Conservation (phyloP, 2,797 vertebrate genomes). For the Echeneis naucrates region DNA sequence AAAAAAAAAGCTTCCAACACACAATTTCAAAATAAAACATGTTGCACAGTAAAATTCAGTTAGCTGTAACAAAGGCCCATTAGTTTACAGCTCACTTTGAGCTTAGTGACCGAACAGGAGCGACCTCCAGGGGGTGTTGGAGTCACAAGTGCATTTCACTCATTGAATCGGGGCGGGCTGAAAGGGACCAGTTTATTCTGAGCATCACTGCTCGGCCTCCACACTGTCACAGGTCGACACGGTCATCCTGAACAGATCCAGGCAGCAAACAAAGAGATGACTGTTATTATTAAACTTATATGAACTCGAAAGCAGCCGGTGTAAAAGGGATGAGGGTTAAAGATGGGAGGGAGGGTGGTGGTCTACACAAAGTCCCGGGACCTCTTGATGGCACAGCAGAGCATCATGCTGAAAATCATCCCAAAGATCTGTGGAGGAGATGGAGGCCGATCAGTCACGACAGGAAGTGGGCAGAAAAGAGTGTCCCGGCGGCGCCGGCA, state of each 20-base stretch:
- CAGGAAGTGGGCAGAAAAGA: too few species aligned
- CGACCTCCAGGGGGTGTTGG: slow-evolving; percentile 52
- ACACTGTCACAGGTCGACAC: slow-evolving; percentile 53
- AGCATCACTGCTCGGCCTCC: slow-evolving; percentile 10
- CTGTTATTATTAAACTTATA: slow-evolving; percentile 29
- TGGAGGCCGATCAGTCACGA: neutral
- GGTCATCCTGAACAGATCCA: slow-evolving; percentile 58
- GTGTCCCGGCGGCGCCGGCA: too few species aligned
- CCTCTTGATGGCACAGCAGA: slow-evolving; percentile 93
- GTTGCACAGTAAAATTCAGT: slow-evolving; percentile 39
- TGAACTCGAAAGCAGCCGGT: slow-evolving; percentile 35
- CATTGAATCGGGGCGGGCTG: neutral
- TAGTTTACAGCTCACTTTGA: slow-evolving; percentile 9
- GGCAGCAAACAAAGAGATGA: neutral
- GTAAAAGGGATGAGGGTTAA: slow-evolving; percentile 35
- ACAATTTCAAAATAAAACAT: slow-evolving; percentile 32
- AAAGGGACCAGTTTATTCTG: neutral
- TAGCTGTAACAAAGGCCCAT: slow-evolving; percentile 35
- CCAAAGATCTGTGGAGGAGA: slow-evolving; percentile 90
- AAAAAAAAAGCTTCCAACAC: slow-evolving; percentile 39
- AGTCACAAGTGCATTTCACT: slow-evolving; percentile 2
- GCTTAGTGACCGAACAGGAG: slow-evolving; percentile 8
- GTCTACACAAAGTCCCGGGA: slow-evolving; percentile 89
- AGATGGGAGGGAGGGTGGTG: neutral
- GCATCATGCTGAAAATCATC: slow-evolving; percentile 98